Evolutionary conservation across 2,113 vertebrate species (phyloP), one percentile per base, ranked within the genome.

Genomic region (Melanostigma gelatinosum): DNA sequence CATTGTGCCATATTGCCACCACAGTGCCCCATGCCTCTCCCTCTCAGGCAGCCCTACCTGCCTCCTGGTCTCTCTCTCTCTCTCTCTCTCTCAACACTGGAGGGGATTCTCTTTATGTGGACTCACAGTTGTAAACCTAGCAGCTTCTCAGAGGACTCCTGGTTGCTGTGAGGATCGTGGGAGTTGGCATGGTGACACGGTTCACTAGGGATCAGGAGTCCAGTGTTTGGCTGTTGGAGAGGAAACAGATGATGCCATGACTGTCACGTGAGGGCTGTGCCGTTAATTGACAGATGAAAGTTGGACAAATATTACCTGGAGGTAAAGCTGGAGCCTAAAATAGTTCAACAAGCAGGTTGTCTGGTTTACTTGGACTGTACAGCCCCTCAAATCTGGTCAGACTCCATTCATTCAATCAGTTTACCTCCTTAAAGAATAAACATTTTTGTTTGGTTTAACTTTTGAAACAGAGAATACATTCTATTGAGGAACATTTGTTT

Each of bases 161-260:
- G 78, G 88, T 94, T 93, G 91, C 88, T 58, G 88, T 84, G 91
- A 85, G 72, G 84, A 82, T 70, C 22, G 24, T 27, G 24, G 38
- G 77, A 65, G 90, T 92, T 87, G 86, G 72, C 92, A 90, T 94
- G 90, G 93, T 22, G 86, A 94, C 72, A 38, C 60, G 2, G 69
- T 69, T 84, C 90, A 85, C 77, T 58, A 20, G 93, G 89, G 93
- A 92, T 92, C 86, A 85, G 77, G 82, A 90, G 92, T 89, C 82
- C 89, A 81, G 54, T 61, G 85, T 75, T 87, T 72, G 84, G 76
- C 87, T 91, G 83, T 29, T 38, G 70, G 79, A 79, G 82, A 91
- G 83, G 83, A 84, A 93, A 89, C 88, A 89, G 89, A 86, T 87
- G 88, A 73, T 77, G 12, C 68, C 38, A 22, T 60, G 84, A 77